Evolutionary conservation across 2,113 vertebrate genomes (phyloP), one percentile per base, ranked within the genome.

Genomic region (Gambusia affinis): DNA sequence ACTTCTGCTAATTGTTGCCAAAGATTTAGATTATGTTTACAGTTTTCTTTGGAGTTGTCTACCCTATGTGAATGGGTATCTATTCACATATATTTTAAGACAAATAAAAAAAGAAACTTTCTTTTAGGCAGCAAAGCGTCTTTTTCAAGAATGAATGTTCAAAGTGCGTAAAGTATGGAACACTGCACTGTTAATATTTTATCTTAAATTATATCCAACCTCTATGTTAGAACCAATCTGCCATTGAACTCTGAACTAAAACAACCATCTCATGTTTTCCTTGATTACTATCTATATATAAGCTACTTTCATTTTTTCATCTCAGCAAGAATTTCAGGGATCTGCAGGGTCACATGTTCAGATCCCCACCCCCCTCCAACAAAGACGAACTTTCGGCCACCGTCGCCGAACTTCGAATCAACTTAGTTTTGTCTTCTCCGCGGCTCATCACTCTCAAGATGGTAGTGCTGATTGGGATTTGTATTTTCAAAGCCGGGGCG

Each of bases 401-500:
- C 33, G 29, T 76, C 73, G 80, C 7, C 28, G 39, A 93, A 94
- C 85, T 93, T 92, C 75, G 62, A 88, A 88, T 90, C 65, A 87
- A 86, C 77, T 89, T 85, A 60, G 42, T 76, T 70, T 86, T 79
- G 44, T 78, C 75, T 81, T 68, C 72, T 4, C 35, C 29, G 60
- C 73, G 75, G 86, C 87, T 94, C 95, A 94, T 93, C 95, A 94
- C 94, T 95, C 94, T 95, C 94, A 94, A 94, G 94, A 85, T 69
- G 75, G 94, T 94, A 94, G 95, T 94, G 95, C 95, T 96, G 96
- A 98, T 97, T 98, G 96, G 95, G 95, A 96, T 96, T 95, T 95
- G 95, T 96, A 94, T 96, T 94, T 95, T 95, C 96, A 94, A 95
- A 86, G 83, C 80, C 63, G 82, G 80, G 83, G 81, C 35, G 79